Evolutionary conservation across 2,113 vertebrate species (phyloP).

Genomic region (Callocephalon fimbriatum): DNA sequence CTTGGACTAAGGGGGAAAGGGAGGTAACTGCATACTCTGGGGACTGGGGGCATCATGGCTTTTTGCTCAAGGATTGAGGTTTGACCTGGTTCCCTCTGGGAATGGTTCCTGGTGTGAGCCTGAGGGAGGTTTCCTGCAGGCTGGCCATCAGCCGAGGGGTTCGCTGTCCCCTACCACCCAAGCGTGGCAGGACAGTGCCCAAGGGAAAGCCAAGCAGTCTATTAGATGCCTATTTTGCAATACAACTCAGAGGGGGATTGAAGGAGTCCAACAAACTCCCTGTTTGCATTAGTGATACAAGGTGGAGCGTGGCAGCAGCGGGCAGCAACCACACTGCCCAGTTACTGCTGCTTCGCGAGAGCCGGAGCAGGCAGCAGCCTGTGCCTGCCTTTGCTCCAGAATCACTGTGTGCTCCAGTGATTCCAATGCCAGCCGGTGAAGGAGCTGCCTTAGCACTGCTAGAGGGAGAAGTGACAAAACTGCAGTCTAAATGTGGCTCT

Average conservation of each 20-base stretch:
- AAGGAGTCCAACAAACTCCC: neutral
- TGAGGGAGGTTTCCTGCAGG: neutral
- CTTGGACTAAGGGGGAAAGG: neutral
- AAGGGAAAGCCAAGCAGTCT: neutral
- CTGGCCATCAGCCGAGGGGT: fast-evolving
- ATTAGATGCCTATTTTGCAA: neutral
- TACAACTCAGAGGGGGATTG: neutral
- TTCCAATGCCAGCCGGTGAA: neutral
- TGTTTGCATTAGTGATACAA: fast-evolving
- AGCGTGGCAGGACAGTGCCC: fast-evolving
- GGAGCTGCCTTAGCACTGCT: slow-evolving; percentile 22
- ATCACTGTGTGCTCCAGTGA: neutral
- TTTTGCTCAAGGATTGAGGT: neutral
- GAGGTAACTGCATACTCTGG: neutral
- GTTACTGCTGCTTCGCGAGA: neutral
- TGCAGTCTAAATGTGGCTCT: slow-evolving; percentile 41
- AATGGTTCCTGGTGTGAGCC: neutral
- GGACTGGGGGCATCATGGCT: fast-evolving
- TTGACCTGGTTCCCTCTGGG: neutral
- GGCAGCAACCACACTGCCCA: neutral
- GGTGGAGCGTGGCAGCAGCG: fast-evolving
- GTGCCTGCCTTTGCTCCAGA: neutral
- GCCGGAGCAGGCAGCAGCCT: neutral
- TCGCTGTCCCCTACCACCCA: neutral
- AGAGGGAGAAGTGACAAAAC: slow-evolving; percentile 59